Evolutionary conservation across 2,113 vertebrate species (phyloP), one percentile per base, ranked within the genome.

Genomic region (Leiothrix lutea): DNA sequence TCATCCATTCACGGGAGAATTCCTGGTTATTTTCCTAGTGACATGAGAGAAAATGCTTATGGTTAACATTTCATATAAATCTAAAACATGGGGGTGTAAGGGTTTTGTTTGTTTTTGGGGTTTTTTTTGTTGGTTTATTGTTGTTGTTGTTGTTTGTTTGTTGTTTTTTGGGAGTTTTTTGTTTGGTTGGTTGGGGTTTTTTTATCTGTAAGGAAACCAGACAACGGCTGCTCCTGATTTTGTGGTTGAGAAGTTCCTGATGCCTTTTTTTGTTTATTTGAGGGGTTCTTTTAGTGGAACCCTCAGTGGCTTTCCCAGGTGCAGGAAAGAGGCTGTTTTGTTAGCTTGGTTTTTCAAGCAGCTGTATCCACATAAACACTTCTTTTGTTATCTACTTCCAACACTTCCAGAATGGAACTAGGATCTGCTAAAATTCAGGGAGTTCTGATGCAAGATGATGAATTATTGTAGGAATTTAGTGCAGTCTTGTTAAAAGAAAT

Each of bases 391-490:
- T 58, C 90, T 66, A n/a, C 16, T 60, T 87, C 89, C 28, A 24
- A 13, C 13, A 15, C 73, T 89, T 90, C 78, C 45, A 28, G 73
- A 71, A 70, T 72, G 48, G 48, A 84, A 40, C 66, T 73, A 50
- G 28, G 92, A 91, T 92, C 95, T 94, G 91, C 87, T 94, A 79
- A 95, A 97, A 96, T 95, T 72, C 77, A 82, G 82, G 94, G 57
- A 89, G 82, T 80, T 94, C 80, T 87, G 91, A 91, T 75, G 47
- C 23, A 71, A 88, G n/a, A 7, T 92, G 94, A 90, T 10, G 42
- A 92, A 88, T n/a, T 51, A 56, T 61, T 60, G 51, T 44, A 80
- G 60, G 78, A 96, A 91, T 97, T 95, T 58, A 93, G 92, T 94
- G 95, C 90, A 92, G 67, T 35, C 57, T 91, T 95, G 35, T 73